phyloP scores from a whole-genome alignment of 2,888 invertebrate genomes.

The Iselma pallidipennis region DNA sequence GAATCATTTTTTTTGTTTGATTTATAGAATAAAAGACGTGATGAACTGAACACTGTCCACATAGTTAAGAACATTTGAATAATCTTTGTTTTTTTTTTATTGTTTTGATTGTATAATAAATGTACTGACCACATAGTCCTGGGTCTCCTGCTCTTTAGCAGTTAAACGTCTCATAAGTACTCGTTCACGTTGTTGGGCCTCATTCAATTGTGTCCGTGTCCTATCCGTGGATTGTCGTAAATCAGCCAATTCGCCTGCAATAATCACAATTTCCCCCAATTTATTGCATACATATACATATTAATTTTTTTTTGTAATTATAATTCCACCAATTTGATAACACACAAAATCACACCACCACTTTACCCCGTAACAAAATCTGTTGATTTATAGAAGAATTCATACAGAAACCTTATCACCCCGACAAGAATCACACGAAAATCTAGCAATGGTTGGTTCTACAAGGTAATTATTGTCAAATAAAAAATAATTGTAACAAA shows the following conservation, averaged over 20 bases:
- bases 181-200: constrained; percentile 89
- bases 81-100: constrained; percentile 9
- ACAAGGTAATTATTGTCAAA: not conserved
- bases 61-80: constrained; percentile 52
- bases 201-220: constrained; percentile 78
- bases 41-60: constrained; percentile 10
- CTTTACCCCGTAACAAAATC: constrained; percentile 28
- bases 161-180: constrained; percentile 89
- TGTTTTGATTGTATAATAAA: constrained; percentile 10
- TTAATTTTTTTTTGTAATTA: constrained; percentile 10
- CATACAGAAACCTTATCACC: too few relatives aligned
- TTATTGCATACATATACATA: not conserved
- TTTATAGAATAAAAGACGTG: too few relatives aligned
- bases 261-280: constrained; percentile 37
- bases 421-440: too few relatives aligned
- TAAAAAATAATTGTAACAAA: constrained; percentile 8
- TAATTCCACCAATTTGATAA: constrained; percentile 10
- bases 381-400: too few relatives aligned
- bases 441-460: too few relatives aligned
- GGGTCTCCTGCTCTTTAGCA: constrained; percentile 95
- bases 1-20: too few relatives aligned
- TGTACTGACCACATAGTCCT: constrained; percentile 88
- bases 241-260: constrained; percentile 71
- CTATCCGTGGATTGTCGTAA: constrained; percentile 79
- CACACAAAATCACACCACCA: constrained; percentile 39